These are phyloP conservation scores for Tachycineta bicolor DNA, from an alignment of 2,113 vertebrate genomes.

Conservation along the genomic window DNA sequence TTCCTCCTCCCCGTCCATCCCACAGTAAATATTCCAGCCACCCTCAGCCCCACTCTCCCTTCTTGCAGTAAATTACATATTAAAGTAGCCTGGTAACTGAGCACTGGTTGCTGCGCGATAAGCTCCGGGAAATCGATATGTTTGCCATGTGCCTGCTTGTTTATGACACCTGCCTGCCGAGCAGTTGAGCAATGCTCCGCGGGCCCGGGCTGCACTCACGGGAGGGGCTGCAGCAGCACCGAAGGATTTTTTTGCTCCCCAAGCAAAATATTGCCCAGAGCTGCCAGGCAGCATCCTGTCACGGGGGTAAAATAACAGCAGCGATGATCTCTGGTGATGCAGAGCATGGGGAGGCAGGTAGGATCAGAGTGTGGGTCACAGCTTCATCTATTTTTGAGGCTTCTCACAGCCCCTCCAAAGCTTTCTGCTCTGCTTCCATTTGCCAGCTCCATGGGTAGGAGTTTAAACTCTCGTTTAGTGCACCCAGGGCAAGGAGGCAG, in stretches of 20 bases:
- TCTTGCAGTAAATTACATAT: constrained; percentile 79
- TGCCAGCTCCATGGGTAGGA: neutral
- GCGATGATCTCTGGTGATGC: rapidly evolving
- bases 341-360: rapidly evolving
- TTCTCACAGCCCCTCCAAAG: neutral
- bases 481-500: rapidly evolving
- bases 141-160: constrained; percentile 82
- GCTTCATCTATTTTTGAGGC: neutral
- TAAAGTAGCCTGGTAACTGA: constrained; percentile 84
- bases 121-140: constrained; percentile 79
- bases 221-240: neutral
- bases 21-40: constrained; percentile 61
- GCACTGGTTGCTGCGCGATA: constrained; percentile 78
- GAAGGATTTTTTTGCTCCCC: neutral
- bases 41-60: constrained; percentile 42
- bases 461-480: rapidly evolving
- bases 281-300: neutral
- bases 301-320: rapidly evolving
- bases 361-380: neutral
- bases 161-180: constrained; percentile 80
- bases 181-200: constrained; percentile 71
- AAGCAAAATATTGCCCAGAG: neutral
- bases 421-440: neutral
- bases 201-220: constrained; percentile 25
- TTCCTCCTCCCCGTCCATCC: neutral